Percentiles rank a stretch among this genome's conserved stretches.
These are phyloP conservation scores for Notospermus geniculatus DNA, from an alignment of 1,140 invertebrate species.

Conservation along the genomic window DNA sequence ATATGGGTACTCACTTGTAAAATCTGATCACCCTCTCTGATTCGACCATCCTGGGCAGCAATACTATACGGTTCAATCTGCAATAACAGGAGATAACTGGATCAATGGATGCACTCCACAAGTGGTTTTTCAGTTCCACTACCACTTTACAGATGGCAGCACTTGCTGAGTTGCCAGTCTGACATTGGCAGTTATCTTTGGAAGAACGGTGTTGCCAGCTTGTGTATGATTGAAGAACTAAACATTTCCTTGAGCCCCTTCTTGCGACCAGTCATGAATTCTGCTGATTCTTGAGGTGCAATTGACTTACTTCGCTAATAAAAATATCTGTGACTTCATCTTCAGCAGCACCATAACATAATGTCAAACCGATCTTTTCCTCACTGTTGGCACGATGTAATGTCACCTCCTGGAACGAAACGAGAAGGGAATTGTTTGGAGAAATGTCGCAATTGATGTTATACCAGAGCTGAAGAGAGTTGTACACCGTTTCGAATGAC, in stretches of 20 bases:
- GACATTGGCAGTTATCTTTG: neutral
- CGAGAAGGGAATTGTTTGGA: neutral
- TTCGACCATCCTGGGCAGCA: constrained; percentile 67
- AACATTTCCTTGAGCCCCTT: too few relatives aligned
- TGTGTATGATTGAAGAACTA: too few relatives aligned
- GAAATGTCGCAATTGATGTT: too few relatives aligned
- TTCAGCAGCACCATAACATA: constrained; percentile 67
- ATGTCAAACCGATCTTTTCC: constrained; percentile 68
- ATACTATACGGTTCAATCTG: constrained; percentile 68
- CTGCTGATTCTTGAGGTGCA: too few relatives aligned
- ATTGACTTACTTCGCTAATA: constrained; percentile 62
- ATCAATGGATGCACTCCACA: too few relatives aligned
- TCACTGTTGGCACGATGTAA: constrained; percentile 60
- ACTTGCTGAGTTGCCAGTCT: neutral
- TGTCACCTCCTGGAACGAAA: constrained; percentile 66
- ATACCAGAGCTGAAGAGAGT: too few relatives aligned
- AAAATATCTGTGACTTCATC: constrained; percentile 65
- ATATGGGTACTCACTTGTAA: constrained; percentile 50
- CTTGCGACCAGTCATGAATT: too few relatives aligned
- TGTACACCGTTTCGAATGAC: too few relatives aligned
- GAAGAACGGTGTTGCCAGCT: too few relatives aligned
- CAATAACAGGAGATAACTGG: constrained; percentile 14
- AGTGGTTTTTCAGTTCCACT: too few relatives aligned
- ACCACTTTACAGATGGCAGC: too few relatives aligned
- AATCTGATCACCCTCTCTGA: constrained; percentile 74